phyloP scores from a whole-genome alignment of 2,888 invertebrate genomes.

The Carabus problematicus region DNA sequence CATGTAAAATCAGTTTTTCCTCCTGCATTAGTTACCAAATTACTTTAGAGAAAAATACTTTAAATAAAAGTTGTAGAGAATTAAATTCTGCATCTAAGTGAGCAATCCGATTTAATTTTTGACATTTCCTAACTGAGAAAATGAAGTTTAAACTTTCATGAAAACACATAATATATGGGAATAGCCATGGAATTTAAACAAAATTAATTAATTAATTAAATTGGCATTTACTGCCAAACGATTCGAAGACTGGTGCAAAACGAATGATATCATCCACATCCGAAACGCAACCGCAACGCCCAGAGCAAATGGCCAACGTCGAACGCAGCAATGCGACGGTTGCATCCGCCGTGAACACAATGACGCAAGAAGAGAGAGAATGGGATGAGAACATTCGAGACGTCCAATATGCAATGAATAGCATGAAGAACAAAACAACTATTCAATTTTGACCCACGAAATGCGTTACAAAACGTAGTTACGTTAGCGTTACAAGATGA shows the following conservation, averaged over 20 bases:
- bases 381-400: slow-evolving; percentile 15
- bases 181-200: too few relatives aligned
- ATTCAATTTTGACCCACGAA: slow-evolving; percentile 3
- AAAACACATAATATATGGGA: too few relatives aligned
- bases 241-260: slow-evolving; percentile 15
- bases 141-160: too few relatives aligned
- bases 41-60: too few relatives aligned
- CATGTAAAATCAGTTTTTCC: too few relatives aligned
- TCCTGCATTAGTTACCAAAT: too few relatives aligned
- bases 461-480: slow-evolving; percentile 17
- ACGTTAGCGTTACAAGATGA: slow-evolving; percentile 12
- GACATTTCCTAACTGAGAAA: too few relatives aligned
- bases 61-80: too few relatives aligned
- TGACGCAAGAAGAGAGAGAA: not conserved
- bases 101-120: too few relatives aligned
- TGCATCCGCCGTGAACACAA: slow-evolving; percentile 11
- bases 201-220: too few relatives aligned
- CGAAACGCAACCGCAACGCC: slow-evolving; percentile 29
- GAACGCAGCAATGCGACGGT: slow-evolving; percentile 19
- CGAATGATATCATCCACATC: slow-evolving; percentile 7
- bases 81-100: too few relatives aligned
- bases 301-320: slow-evolving; percentile 23
- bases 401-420: slow-evolving; percentile 27
- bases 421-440: slow-evolving; percentile 21
- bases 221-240: not conserved